Base-by-base conservation (phyloP, 2,888 invertebrate species). In the Sinelater perroti region DNA sequence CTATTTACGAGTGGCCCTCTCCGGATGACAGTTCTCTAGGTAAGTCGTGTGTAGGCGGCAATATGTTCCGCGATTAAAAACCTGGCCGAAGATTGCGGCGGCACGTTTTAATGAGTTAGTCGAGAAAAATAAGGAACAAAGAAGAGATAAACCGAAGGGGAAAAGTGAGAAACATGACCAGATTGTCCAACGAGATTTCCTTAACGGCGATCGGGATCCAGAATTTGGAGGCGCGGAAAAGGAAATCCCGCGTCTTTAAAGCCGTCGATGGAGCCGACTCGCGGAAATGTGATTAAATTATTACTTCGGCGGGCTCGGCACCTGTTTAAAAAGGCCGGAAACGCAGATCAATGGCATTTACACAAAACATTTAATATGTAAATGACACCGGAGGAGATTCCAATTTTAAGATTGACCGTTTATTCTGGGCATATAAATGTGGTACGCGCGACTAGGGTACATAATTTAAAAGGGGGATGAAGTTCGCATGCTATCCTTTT, bases 1-100 rank as follows among this genome's bases (percentile, higher is more conserved):
- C 83, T 17, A 73, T 71, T 61, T 75, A 71, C 61, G 71, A 67
- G 52, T 68, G 70, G 70, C 67, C 69, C 51, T 63, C 66, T 31
- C 60, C 65, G 7, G 63, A 62, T 33, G 63, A 61, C 20, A 63
- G 49, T 44, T 63, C 65, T 21, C 52, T 64, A 56, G 68, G 69
- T 70, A 62, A 68, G 69, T 65, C 14, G 2, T 24, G 14, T 20
- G 13, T 13, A 24, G 16, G n/a, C n/a, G n/a, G n/a, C n/a, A n/a
- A n/a, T n/a, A n/a, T 13, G 16, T 7, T 14, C 13, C 3, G 3
- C 8, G 16, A 3, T 8, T 35, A 1, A 16, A 35, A 14, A 11
- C 4, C 14, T 6, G 14, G 14, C 4, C 1, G 8, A 33, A 6
- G 7, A 33, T 11, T 33, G 14, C 5, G n/a, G 4, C 31, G 2